phyloP scores from a whole-genome alignment of 2,113 vertebrate genomes.

The Sula dactylatra region DNA sequence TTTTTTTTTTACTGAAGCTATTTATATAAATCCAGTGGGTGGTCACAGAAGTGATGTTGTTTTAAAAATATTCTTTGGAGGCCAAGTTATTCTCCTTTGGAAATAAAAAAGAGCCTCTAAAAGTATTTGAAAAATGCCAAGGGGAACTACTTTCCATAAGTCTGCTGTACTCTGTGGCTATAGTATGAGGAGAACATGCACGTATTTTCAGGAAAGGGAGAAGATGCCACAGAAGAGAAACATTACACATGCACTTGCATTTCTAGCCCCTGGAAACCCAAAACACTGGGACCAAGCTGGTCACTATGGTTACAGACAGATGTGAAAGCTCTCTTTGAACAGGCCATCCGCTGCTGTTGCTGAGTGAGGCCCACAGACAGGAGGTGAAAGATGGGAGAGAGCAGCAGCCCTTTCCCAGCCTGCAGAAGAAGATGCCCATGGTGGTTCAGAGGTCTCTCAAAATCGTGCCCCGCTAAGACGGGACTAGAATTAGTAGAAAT shows the following conservation, averaged over 20 bases:
- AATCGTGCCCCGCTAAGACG: not conserved
- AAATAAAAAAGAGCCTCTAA: not conserved
- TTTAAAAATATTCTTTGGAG: not conserved
- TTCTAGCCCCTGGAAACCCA: not conserved
- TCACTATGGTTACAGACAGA: not conserved
- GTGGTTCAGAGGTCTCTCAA: not conserved
- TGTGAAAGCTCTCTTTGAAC: not conserved
- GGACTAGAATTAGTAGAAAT: not conserved
- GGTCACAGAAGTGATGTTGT: not conserved
- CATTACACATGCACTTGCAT: not conserved
- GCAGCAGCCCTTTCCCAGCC: not conserved
- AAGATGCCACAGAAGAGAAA: not conserved
- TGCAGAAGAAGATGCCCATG: not conserved
- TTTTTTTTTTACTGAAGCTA: not conserved
- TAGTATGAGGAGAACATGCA: not conserved
- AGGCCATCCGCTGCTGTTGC: not conserved
- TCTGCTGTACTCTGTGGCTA: not conserved
- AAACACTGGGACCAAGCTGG: not conserved
- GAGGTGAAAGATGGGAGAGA: not conserved
- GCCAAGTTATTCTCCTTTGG: not conserved
- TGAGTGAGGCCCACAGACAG: not conserved
- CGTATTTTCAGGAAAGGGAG: not conserved
- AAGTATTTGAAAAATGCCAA: not conserved
- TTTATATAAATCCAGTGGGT: not conserved
- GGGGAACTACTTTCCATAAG: not conserved